Evolutionary conservation across 2,888 invertebrate genomes (phyloP).

Genomic region (Actias luna): DNA sequence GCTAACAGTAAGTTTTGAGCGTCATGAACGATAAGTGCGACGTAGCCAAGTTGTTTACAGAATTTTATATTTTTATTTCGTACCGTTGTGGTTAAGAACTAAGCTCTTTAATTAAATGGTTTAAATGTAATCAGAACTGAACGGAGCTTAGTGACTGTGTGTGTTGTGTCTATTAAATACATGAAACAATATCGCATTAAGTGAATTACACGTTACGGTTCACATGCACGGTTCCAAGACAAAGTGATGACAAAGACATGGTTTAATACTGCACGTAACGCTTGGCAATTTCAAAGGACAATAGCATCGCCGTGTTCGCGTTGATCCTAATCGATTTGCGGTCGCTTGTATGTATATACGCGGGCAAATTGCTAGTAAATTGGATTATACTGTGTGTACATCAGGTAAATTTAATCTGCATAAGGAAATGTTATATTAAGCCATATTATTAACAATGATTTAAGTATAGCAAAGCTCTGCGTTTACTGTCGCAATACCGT

Average conservation of each 20-base stretch:
- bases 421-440: not conserved
- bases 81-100: no score
- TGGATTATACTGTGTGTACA: not conserved
- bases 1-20: no score
- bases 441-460: not conserved
- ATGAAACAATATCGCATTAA: slow-evolving; percentile 1
- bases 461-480: not conserved
- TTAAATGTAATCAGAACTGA: no score
- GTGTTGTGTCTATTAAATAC: not conserved
- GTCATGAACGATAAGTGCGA: no score
- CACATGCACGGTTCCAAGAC: not conserved
- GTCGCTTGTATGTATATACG: not conserved
- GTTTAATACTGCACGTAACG: not conserved
- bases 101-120: no score
- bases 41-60: no score
- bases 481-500: no score
- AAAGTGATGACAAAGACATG: not conserved
- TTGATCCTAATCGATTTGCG: not conserved
- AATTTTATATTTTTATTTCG: no score
- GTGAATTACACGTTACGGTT: not conserved
- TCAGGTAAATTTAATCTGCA: not conserved
- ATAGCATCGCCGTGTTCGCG: not conserved
- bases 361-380: slow-evolving; percentile 2
- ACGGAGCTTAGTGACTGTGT: not conserved
- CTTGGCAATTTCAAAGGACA: not conserved